Evolutionary conservation across 2,797 vertebrate species (phyloP).

Genomic region (Molossus molossus): DNA sequence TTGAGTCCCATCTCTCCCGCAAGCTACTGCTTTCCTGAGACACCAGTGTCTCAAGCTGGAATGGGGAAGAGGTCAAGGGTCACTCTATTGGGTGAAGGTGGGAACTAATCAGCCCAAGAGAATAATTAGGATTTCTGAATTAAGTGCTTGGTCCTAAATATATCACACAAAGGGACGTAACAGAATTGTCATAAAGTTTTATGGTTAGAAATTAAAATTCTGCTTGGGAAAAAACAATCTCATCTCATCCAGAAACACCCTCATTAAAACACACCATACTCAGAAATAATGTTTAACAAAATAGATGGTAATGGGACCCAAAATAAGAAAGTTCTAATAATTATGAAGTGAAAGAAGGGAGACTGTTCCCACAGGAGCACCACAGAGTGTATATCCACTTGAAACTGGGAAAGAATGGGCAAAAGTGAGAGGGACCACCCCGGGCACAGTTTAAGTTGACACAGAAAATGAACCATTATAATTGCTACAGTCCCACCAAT

Average conservation of each 20-base stretch:
- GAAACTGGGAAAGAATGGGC: neutral
- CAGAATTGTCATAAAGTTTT: slow-evolving; percentile 68
- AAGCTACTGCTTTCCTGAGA: slow-evolving; percentile 14
- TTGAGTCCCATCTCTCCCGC: neutral
- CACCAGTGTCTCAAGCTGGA: slow-evolving; percentile 42
- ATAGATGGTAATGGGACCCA: neutral
- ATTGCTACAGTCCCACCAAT: neutral
- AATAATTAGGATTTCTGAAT: slow-evolving; percentile 34
- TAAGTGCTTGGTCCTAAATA: slow-evolving; percentile 50
- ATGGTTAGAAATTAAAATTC: slow-evolving; percentile 58
- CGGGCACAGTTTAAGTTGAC: neutral
- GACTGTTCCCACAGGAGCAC: neutral
- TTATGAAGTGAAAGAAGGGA: neutral
- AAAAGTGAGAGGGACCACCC: neutral
- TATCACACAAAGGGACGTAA: slow-evolving; percentile 51
- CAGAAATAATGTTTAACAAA: neutral
- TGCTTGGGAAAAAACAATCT: neutral
- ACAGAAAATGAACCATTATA: neutral
- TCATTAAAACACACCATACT: neutral
- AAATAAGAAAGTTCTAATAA: neutral
- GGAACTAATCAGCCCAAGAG: slow-evolving; percentile 20
- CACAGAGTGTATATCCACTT: neutral
- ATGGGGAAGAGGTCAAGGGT: neutral
- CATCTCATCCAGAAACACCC: neutral
- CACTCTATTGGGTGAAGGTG: neutral